Conservation (phyloP, 2,888 invertebrate genomes). For the Caenorhabditis wallacei region DNA sequence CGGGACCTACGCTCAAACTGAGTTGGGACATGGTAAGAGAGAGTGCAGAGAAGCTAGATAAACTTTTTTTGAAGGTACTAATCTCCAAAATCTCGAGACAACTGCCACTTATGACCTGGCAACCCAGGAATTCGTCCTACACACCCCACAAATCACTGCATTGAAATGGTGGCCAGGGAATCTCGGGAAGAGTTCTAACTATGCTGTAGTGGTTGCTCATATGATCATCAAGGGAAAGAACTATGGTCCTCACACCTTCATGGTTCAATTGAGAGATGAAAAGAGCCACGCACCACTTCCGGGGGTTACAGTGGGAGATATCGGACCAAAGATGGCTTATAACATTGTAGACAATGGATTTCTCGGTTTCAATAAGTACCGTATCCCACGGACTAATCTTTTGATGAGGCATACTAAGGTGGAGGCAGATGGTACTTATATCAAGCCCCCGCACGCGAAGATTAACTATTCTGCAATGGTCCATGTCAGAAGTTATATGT, state of each 20-base stretch:
- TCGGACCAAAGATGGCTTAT: conserved; percentile 95
- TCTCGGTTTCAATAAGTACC: conserved; percentile 91
- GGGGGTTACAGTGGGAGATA: conserved; percentile 94
- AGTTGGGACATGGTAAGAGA: conserved; percentile 88
- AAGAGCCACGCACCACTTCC: conserved; percentile 89
- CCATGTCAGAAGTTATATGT: conserved; percentile 79
- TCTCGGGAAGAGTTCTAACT: conserved; percentile 89
- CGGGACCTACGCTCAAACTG: conserved; percentile 97
- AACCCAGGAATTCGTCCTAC: conserved; percentile 91
- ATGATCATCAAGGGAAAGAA: conserved; percentile 91
- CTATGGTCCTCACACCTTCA: conserved; percentile 90
- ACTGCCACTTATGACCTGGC: conserved; percentile 92
- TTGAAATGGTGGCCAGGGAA: conserved; percentile 84
- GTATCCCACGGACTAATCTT: conserved; percentile 93
- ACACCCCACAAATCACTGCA: conserved; percentile 92
- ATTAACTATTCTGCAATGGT: conserved; percentile 95
- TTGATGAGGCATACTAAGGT: conserved; percentile 92
- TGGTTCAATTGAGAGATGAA: conserved; percentile 93
- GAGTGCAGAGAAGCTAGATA: too few species aligned
- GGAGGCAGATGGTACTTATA: conserved; percentile 89
- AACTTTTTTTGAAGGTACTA: conserved; percentile 84
- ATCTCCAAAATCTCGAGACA: conserved; percentile 94
- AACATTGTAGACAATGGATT: conserved; percentile 95
- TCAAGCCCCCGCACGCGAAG: conserved; percentile 90
- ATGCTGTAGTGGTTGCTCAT: conserved; percentile 94